A percentile compares a stretch with the other conserved stretches of the same genome.
phyloP scores from a whole-genome alignment of 2,113 vertebrate species.

The Theristicus caerulescens region DNA sequence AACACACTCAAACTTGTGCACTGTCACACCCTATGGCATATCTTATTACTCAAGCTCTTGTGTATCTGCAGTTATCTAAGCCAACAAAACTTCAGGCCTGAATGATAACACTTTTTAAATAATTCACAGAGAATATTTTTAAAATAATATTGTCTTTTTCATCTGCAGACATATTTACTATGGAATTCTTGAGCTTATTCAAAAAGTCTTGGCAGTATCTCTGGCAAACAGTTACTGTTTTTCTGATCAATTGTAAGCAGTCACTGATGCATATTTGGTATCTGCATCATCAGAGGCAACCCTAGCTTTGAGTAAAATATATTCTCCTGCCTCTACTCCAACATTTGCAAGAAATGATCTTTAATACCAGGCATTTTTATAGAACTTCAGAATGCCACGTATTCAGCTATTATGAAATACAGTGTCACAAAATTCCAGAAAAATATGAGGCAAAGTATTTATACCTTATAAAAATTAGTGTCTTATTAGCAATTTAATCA shows the following conservation, averaged over 20 bases:
- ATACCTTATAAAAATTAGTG: background rate
- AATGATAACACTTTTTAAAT: background rate
- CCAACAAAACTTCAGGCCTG: background rate
- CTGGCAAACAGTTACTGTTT: background rate
- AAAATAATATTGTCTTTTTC: background rate
- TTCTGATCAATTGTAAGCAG: background rate
- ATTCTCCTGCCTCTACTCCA: background rate
- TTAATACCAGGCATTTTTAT: background rate
- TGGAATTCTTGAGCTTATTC: background rate
- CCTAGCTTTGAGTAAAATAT: background rate
- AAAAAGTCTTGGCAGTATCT: background rate
- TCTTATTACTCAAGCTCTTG: background rate
- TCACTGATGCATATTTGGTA: background rate
- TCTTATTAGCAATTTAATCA: background rate
- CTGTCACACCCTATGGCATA: background rate
- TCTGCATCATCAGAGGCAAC: background rate
- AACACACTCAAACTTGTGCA: slow-evolving; percentile 6
- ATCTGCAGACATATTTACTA: background rate
- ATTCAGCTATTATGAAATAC: background rate
- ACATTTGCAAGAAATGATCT: background rate
- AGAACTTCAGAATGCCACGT: background rate
- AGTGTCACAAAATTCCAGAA: background rate
- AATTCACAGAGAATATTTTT: background rate
- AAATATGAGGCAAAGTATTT: background rate
- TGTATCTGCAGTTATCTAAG: background rate